Percentiles rank a stretch among this genome's conserved stretches.
Evolutionary conservation across 2,888 invertebrate genomes (phyloP).

Genomic region (Pocota personata): DNA sequence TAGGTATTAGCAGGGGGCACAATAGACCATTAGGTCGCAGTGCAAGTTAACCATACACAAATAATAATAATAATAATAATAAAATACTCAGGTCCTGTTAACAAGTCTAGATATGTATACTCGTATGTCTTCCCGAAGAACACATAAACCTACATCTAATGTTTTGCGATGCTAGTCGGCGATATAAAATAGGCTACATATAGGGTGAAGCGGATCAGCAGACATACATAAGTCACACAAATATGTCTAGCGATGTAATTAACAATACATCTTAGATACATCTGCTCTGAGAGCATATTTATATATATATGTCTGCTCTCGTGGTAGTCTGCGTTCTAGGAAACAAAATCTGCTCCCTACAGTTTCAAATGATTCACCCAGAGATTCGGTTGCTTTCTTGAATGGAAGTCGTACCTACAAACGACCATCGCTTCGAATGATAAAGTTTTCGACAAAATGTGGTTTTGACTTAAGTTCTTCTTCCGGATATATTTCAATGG

Average conservation of each 20-base stretch:
- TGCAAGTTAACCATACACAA: no score
- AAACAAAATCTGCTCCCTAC: no score
- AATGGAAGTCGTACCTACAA: no score
- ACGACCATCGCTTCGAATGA: no score
- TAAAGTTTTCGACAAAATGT: conserved; percentile 42
- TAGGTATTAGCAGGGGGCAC: no score
- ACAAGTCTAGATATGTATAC: no score
- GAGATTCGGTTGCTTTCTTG: conserved; percentile 55
- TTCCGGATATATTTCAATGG: not conserved
- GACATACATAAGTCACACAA: not conserved
- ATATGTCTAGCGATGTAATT: not conserved
- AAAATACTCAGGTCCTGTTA: no score
- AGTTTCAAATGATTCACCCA: no score
- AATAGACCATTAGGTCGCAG: no score
- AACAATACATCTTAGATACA: not conserved
- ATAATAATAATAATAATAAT: no score
- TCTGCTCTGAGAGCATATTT: conserved; percentile 40
- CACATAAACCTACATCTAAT: not conserved
- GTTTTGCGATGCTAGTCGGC: not conserved
- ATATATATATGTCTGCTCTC: no score
- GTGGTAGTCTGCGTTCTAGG: conserved; percentile 36
- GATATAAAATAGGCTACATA: not conserved
- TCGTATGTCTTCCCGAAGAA: not conserved
- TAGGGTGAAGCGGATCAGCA: not conserved
- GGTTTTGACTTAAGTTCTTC: not conserved